Percentiles rank a stretch among this genome's conserved stretches.
phyloP scores from a whole-genome alignment of 2,888 invertebrate genomes.

The Drosophila ezoana region DNA sequence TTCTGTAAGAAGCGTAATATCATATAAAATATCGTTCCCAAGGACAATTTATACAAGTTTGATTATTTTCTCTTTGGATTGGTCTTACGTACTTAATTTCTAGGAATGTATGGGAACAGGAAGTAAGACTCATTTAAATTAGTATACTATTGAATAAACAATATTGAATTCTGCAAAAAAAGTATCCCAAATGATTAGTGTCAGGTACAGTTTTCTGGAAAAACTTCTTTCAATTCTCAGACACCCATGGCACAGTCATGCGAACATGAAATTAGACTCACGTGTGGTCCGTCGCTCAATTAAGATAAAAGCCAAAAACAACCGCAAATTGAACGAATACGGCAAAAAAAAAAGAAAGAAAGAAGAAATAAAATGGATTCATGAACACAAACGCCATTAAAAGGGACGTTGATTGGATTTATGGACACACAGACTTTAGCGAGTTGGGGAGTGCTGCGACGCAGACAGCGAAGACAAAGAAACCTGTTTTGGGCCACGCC shows the following conservation, averaged over 20 bases:
- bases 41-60: no score
- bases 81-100: no score
- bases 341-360: slow-evolving; percentile 11
- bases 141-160: not conserved
- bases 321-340: slow-evolving; percentile 42
- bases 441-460: slow-evolving; percentile 23
- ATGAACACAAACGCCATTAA: slow-evolving; percentile 70
- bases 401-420: slow-evolving; percentile 74
- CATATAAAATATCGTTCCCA: no score
- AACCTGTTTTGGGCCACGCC: slow-evolving; percentile 53
- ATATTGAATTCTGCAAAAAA: not conserved
- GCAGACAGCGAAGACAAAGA: slow-evolving; percentile 44
- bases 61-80: no score
- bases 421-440: slow-evolving; percentile 45
- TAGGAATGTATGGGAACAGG: not conserved
- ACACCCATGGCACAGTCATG: not conserved
- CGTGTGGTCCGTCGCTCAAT: slow-evolving; percentile 52
- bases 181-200: not conserved
- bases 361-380: slow-evolving; percentile 40
- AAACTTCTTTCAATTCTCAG: not conserved
- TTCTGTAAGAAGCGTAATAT: no score
- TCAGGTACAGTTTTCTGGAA: not conserved
- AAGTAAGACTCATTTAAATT: not conserved
- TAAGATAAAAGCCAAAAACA: slow-evolving; percentile 44
- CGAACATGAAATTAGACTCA: slow-evolving; percentile 18